phyloP scores from a whole-genome alignment of 2,888 invertebrate genomes.

The Nesidiocoris tenuis region DNA sequence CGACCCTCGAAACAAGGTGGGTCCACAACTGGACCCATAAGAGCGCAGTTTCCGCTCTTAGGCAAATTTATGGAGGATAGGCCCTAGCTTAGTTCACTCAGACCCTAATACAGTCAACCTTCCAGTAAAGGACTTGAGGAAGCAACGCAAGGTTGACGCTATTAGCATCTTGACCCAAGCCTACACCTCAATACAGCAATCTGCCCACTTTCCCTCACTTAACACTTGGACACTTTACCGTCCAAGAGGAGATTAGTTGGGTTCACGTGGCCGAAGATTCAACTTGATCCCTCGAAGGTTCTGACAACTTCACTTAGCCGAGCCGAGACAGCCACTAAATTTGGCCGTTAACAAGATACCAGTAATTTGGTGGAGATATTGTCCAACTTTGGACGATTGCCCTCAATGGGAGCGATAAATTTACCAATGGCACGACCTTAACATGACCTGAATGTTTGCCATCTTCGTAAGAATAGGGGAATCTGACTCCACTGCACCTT shows the following conservation, averaged over 20 bases:
- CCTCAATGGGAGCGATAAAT: too few relatives aligned
- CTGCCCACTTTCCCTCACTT: background rate
- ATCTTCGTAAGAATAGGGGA: too few relatives aligned
- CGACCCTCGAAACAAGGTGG: background rate
- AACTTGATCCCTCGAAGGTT: background rate
- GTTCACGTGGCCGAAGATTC: background rate
- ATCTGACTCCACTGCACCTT: too few relatives aligned
- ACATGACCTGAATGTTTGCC: too few relatives aligned
- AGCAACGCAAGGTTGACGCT: background rate
- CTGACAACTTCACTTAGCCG: background rate
- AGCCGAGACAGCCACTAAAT: background rate
- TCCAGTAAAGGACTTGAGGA: background rate
- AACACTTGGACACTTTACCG: background rate
- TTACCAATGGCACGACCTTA: too few relatives aligned
- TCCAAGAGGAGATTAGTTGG: background rate
- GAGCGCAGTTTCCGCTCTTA: background rate
- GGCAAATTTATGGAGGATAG: background rate
- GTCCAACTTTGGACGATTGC: too few relatives aligned
- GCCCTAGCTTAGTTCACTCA: background rate
- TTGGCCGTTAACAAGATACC: background rate
- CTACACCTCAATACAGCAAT: conserved; percentile 16
- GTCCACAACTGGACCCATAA: background rate
- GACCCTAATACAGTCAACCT: background rate
- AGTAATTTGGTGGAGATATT: too few relatives aligned
- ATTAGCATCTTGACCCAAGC: conserved; percentile 23